Conservation (phyloP, 53 echinoderm and acorn worm species). For the Echinometra lucunter region DNA sequence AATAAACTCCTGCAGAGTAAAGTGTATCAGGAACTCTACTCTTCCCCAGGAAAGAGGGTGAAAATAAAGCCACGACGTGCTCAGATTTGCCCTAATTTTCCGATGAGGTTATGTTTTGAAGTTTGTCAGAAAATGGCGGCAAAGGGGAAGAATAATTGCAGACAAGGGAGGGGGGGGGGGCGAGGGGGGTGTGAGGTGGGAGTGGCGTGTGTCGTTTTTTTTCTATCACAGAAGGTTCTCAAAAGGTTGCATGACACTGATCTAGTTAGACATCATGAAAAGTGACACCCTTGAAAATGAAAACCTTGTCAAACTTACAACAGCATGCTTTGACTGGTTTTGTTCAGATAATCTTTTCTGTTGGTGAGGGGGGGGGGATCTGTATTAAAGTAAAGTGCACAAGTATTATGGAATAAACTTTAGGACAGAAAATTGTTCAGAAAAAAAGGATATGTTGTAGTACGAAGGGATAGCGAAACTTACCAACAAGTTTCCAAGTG, state of each 20-base stretch:
- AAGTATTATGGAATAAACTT: no score
- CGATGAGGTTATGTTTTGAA: slow-evolving; percentile 15
- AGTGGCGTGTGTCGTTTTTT: no score
- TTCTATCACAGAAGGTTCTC: background rate
- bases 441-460: no score
- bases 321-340: background rate
- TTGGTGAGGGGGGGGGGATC: background rate
- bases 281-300: background rate
- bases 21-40: background rate
- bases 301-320: background rate
- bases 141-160: background rate
- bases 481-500: no score
- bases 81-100: slow-evolving; percentile 3
- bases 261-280: background rate
- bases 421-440: no score
- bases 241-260: background rate
- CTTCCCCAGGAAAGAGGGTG: background rate
- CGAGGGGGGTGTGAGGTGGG: no score
- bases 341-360: background rate
- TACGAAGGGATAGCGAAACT: no score
- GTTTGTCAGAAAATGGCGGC: background rate
- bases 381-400: background rate
- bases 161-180: no score
- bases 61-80: background rate
- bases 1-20: slow-evolving; percentile 38